These are phyloP conservation scores for Falco concolor DNA, from an alignment of 2,797 vertebrate genomes.

Conservation along the genomic window DNA sequence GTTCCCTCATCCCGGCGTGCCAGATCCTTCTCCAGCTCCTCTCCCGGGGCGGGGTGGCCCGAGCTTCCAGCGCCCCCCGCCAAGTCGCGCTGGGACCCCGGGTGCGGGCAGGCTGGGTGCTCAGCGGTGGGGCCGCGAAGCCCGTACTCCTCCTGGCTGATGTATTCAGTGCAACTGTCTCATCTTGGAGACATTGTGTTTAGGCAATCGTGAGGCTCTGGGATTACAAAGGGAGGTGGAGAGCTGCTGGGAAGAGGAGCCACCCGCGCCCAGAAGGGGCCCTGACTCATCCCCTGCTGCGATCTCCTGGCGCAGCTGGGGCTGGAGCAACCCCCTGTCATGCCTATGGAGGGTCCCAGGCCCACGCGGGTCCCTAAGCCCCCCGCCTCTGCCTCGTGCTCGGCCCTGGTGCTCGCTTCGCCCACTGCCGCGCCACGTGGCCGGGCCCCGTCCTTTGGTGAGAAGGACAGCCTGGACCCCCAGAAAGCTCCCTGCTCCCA, in stretches of 20 bases:
- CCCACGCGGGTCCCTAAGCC: fast-evolving
- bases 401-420: not conserved
- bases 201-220: not conserved
- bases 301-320: not conserved
- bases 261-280: not conserved
- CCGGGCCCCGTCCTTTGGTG: not conserved
- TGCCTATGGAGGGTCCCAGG: fast-evolving
- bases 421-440: not conserved
- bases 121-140: fast-evolving
- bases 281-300: not conserved
- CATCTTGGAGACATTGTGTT: not conserved
- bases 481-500: not conserved
- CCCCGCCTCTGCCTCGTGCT: fast-evolving
- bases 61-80: not conserved
- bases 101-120: not conserved
- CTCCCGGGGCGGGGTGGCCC: not conserved
- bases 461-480: too few species aligned
- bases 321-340: not conserved
- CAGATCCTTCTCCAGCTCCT: not conserved
- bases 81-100: not conserved
- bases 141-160: not conserved
- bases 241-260: not conserved
- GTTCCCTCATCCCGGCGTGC: not conserved
- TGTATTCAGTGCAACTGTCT: not conserved
- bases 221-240: not conserved